Percentiles rank a stretch among this genome's conserved stretches.
phyloP scores from a whole-genome alignment of 2,113 vertebrate species.

The Verasper variegatus region DNA sequence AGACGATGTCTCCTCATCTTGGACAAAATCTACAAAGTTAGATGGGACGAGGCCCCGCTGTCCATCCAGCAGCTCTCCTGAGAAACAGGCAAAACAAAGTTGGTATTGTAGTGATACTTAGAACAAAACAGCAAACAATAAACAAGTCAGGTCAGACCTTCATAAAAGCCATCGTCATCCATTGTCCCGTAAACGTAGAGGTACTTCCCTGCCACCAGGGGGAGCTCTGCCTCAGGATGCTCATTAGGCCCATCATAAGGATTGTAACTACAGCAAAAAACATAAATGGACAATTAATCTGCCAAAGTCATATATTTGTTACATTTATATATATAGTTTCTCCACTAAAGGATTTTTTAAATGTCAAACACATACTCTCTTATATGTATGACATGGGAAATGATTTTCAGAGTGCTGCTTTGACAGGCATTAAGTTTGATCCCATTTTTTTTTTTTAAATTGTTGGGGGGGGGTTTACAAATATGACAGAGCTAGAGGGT shows the following conservation, averaged over 20 bases:
- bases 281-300: neutral
- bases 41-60: slow-evolving; percentile 96
- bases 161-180: slow-evolving; percentile 98
- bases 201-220: slow-evolving; percentile 96
- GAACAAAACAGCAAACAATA: neutral
- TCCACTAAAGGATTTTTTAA: neutral
- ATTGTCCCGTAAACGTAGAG: slow-evolving; percentile 98
- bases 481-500: slow-evolving; percentile 16
- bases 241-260: slow-evolving; percentile 98
- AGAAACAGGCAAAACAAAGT: slow-evolving; percentile 18
- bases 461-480: neutral
- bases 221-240: slow-evolving; percentile 97
- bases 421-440: slow-evolving; percentile 5
- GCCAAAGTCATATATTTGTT: neutral
- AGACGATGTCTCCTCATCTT: slow-evolving; percentile 86
- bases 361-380: slow-evolving; percentile 8
- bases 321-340: neutral
- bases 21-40: slow-evolving; percentile 96
- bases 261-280: slow-evolving; percentile 88
- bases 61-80: slow-evolving; percentile 96
- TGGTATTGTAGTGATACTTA: neutral
- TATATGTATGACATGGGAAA: slow-evolving; percentile 2
- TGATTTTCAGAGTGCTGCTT: slow-evolving; percentile 20
- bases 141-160: slow-evolving; percentile 83
- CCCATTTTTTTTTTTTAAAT: slow-evolving; percentile 6